phyloP scores from a whole-genome alignment of 1,140 invertebrate species.

The Leptopilina boulardi region DNA sequence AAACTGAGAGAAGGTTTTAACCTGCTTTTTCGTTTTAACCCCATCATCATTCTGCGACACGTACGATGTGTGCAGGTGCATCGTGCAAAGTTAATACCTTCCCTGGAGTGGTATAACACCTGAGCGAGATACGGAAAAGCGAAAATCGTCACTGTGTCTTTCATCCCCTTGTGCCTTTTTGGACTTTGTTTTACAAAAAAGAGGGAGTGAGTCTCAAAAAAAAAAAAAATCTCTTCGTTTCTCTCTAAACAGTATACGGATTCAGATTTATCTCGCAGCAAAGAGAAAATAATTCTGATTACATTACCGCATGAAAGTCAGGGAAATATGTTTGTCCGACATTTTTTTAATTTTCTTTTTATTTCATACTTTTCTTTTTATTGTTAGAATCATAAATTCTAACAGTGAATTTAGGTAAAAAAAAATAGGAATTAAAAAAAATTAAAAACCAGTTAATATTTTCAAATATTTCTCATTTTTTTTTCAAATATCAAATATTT shows the following conservation, averaged over 20 bases:
- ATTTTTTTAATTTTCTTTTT: no score
- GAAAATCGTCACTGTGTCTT: neutral
- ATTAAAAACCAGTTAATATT: no score
- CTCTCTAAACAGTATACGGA: neutral
- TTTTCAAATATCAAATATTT: no score
- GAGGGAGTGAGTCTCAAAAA: neutral
- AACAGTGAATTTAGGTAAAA: no score
- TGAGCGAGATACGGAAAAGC: neutral
- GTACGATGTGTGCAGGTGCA: conserved; percentile 31
- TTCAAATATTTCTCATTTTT: no score
- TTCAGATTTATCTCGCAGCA: neutral
- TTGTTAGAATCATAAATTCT: no score
- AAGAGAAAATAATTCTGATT: neutral
- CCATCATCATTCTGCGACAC: conserved; percentile 15
- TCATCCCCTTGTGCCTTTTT: neutral
- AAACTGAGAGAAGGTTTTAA: neutral
- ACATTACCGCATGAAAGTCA: neutral
- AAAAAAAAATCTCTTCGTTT: neutral
- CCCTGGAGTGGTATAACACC: conserved; percentile 29
- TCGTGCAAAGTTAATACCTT: conserved; percentile 22
- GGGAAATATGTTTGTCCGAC: neutral
- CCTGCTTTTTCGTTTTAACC: conserved; percentile 15
- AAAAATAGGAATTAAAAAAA: no score
- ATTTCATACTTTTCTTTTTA: no score
- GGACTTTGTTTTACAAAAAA: neutral